phyloP scores from a whole-genome alignment of 2,888 invertebrate genomes.

The Drosophila eohydei region DNA sequence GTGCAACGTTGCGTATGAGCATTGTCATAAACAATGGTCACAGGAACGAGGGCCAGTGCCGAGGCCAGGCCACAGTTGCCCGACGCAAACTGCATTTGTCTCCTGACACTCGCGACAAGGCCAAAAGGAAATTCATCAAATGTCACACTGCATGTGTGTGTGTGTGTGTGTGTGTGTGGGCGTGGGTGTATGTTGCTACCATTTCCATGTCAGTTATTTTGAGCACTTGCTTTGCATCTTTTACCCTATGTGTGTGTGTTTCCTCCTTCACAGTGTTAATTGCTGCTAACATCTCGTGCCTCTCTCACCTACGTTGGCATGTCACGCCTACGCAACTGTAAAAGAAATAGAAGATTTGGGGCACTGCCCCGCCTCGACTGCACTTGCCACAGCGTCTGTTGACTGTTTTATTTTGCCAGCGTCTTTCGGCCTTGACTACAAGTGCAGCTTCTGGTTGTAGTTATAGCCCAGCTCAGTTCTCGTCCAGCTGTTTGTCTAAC shows the following conservation, averaged over 20 bases:
- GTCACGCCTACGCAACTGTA: constrained; percentile 22
- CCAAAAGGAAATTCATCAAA: constrained; percentile 76
- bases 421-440: constrained; percentile 65
- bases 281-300: constrained; percentile 72
- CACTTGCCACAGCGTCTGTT: constrained; percentile 32
- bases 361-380: constrained; percentile 3
- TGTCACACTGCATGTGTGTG: constrained; percentile 36
- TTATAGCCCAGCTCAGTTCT: constrained; percentile 55
- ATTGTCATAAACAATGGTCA: constrained; percentile 51
- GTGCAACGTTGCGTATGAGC: constrained; percentile 53
- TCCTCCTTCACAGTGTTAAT: constrained; percentile 64
- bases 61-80: constrained; percentile 29
- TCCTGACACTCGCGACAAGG: constrained; percentile 73
- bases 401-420: constrained; percentile 47
- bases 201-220: constrained; percentile 62
- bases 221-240: constrained; percentile 59
- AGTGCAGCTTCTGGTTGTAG: constrained; percentile 51
- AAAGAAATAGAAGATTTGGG: constrained; percentile 7
- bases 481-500: constrained; percentile 79
- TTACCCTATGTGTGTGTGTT: constrained; percentile 32
- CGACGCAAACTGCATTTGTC: constrained; percentile 48
- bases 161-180: background rate
- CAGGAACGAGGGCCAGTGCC: constrained; percentile 15
- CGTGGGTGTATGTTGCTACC: background rate
- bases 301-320: constrained; percentile 21